Evolutionary conservation across 2,888 invertebrate species (phyloP), one percentile per base, ranked within the genome.

Genomic region (Cyclophora punctaria): DNA sequence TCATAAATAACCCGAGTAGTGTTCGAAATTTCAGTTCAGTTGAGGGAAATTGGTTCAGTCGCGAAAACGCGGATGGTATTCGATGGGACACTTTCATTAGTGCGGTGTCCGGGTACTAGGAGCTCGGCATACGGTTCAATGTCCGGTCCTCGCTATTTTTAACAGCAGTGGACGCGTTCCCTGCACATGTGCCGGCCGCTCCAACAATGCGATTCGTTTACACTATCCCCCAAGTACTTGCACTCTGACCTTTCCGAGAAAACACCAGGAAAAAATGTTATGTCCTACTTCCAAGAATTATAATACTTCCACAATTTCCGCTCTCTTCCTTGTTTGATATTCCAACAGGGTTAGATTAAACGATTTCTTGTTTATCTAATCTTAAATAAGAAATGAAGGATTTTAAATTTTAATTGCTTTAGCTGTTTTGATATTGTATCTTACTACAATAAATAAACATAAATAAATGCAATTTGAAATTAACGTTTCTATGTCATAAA

Each of bases 71-170:
- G 65, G 54, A 64, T 58, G 55, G 69, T 67, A 71, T 67, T 59
- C 68, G 66, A 73, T 73, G 73, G 76, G 83, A 83, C 84, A 84
- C 72, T 84, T 84, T 81, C 79, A 85, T 83, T 81, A 81, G 75
- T 64, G 64, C 68, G 73, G 74, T 80, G 85, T 84, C 84, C 85
- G 80, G 20, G 20, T 20, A 20, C 20, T 20, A 20, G 20, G 74
- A 71, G 72, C 68, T 66, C 64, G 78, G 69, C 83, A 65, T 65
- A 64, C 80, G 70, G 87, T 84, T 86, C 84, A 85, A 86, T 82
- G 87, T 82, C 84, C 87, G 84, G 79, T 73, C 60, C 66, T 64
- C 69, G 78, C 84, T 87, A 85, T 87, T 83, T 85, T 83, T 85
- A 86, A 78, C 75, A 63, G 67, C 37, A 37, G 37, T 65, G 70